Conservation (phyloP, 2,888 invertebrate species). For the Brenthis hecate region DNA sequence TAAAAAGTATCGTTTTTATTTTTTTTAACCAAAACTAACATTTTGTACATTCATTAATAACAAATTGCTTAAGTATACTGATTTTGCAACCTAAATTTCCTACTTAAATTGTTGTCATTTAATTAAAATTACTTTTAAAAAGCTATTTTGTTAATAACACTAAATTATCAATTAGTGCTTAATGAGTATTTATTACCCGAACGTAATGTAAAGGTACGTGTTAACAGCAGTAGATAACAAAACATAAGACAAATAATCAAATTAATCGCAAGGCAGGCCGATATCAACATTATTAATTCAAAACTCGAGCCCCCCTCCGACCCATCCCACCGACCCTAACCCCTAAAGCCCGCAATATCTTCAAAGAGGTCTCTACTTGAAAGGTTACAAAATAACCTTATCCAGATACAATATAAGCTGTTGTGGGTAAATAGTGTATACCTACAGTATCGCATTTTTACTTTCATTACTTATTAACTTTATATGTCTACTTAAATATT, state of each 20-base stretch:
- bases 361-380: constrained; percentile 58
- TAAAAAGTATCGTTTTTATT: too few relatives aligned
- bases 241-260: constrained; percentile 76
- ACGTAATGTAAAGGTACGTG: constrained; percentile 29
- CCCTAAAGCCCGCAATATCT: constrained; percentile 53
- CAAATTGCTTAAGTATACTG: background rate
- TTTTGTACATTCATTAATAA: background rate
- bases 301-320: constrained; percentile 57
- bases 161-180: constrained; percentile 16
- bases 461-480: too few relatives aligned
- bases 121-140: background rate
- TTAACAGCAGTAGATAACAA: constrained; percentile 39
- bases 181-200: constrained; percentile 16
- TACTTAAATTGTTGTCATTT: background rate
- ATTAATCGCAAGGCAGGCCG: constrained; percentile 76
- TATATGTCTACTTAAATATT: too few relatives aligned
- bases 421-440: constrained; percentile 24
- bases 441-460: too few relatives aligned
- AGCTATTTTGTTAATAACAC: constrained; percentile 6
- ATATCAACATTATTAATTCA: constrained; percentile 82
- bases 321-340: constrained; percentile 45
- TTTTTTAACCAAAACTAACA: too few relatives aligned
- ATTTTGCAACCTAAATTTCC: background rate
- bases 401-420: constrained; percentile 31
- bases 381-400: constrained; percentile 47